These are phyloP conservation scores for Prionchulus punctatus DNA, from an alignment of 2,888 invertebrate genomes.

Conservation along the genomic window DNA sequence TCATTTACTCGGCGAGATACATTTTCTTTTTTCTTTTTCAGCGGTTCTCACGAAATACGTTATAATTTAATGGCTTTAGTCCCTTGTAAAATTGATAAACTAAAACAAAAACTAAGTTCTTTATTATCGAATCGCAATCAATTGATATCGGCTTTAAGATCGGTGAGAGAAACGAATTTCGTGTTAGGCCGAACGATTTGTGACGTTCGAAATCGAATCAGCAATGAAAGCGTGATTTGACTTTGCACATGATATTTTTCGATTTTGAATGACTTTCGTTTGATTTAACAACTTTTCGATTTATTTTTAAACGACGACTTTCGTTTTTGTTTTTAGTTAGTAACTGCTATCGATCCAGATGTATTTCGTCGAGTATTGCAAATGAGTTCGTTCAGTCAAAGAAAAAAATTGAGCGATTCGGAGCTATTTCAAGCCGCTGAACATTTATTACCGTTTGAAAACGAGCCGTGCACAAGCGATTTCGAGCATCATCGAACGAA, in stretches of 20 bases:
- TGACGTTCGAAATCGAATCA: too few relatives aligned
- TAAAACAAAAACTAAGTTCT: background rate
- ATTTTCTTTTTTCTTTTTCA: background rate
- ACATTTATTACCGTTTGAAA: too few relatives aligned
- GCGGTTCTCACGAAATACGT: conserved; percentile 7
- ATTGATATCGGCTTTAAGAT: background rate
- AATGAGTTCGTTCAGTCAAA: background rate
- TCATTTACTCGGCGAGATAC: background rate
- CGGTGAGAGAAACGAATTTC: background rate
- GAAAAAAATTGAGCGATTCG: background rate
- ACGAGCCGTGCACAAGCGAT: too few relatives aligned
- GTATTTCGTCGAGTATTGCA: background rate
- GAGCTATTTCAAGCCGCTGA: background rate
- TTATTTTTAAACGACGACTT: too few relatives aligned
- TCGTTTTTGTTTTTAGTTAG: background rate
- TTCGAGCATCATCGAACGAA: too few relatives aligned
- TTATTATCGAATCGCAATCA: background rate
- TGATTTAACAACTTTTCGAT: too few relatives aligned
- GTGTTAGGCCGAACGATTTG: too few relatives aligned
- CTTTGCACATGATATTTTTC: too few relatives aligned
- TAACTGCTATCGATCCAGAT: background rate
- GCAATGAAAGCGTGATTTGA: too few relatives aligned
- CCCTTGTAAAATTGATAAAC: conserved; percentile 7
- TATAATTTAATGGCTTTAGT: conserved; percentile 10
- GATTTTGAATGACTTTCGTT: too few relatives aligned